Evolutionary conservation across 2,113 vertebrate genomes (phyloP).

Genomic region (Clarias macrocephalus): DNA sequence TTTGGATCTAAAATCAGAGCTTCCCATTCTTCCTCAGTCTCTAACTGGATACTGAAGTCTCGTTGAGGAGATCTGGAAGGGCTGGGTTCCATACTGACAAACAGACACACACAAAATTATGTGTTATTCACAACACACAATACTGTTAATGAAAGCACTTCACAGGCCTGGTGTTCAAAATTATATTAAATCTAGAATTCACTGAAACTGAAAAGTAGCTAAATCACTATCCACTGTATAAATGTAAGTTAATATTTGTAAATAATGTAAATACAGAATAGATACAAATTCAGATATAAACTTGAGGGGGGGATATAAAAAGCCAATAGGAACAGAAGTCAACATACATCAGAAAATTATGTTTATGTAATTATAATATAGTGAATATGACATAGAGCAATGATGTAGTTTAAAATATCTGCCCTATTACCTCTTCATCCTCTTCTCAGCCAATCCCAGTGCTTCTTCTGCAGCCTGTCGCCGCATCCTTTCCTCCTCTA

Average conservation of each 20-base stretch:
- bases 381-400: not conserved
- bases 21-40: slow-evolving; percentile 82
- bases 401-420: not conserved
- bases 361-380: not conserved
- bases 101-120: not conserved
- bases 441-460: slow-evolving; percentile 73
- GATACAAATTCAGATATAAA: not conserved
- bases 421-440: slow-evolving; percentile 68
- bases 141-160: not conserved
- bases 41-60: slow-evolving; percentile 80
- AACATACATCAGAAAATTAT: not conserved
- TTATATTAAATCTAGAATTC: not conserved
- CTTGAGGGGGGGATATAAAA: too few species aligned
- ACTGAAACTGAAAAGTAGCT: not conserved
- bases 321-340: not conserved
- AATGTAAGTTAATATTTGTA: too few species aligned
- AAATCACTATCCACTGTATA: too few species aligned
- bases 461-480: slow-evolving; percentile 81
- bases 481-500: slow-evolving; percentile 77
- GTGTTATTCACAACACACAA: not conserved
- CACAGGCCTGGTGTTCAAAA: too few species aligned
- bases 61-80: slow-evolving; percentile 65
- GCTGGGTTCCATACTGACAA: slow-evolving; percentile 64
- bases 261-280: not conserved
- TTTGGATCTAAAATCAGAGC: slow-evolving; percentile 80